These are phyloP conservation scores for Yasuhikotakia modesta DNA, from an alignment of 2,797 vertebrate genomes.

Conservation along the genomic window DNA sequence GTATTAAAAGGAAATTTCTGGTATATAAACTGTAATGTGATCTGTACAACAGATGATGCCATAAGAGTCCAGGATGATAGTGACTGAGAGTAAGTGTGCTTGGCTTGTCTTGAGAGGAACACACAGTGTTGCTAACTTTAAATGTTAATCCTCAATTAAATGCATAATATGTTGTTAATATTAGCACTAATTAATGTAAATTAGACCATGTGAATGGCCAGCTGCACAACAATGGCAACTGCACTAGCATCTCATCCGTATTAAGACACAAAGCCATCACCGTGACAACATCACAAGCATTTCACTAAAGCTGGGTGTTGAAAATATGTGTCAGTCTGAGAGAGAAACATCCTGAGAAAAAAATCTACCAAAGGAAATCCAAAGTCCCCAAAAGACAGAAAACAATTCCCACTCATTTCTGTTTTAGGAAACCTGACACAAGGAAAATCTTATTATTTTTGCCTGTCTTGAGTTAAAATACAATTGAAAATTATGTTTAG, in stretches of 20 bases:
- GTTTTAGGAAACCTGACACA: background rate
- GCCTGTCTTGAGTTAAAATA: constrained; percentile 26
- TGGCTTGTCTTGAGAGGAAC: no score
- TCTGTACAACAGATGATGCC: no score
- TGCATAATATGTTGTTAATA: no score
- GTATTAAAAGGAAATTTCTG: no score
- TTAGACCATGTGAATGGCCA: background rate
- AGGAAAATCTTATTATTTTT: constrained; percentile 44
- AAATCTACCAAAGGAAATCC: background rate
- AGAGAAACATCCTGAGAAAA: constrained; percentile 1
- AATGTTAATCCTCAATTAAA: no score
- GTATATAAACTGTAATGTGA: no score
- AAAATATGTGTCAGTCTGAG: background rate
- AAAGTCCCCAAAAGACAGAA: background rate
- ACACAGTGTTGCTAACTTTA: no score
- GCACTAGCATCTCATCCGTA: background rate
- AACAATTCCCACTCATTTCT: no score
- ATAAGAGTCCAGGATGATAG: no score
- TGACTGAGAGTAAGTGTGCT: no score
- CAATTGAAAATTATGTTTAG: constrained; percentile 51
- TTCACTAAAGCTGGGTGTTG: background rate
- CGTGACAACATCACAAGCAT: background rate
- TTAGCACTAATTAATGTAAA: background rate
- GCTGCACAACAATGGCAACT: background rate
- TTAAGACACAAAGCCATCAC: background rate